phyloP scores from a whole-genome alignment of 2,113 vertebrate species.

The Brachirus orientalis region DNA sequence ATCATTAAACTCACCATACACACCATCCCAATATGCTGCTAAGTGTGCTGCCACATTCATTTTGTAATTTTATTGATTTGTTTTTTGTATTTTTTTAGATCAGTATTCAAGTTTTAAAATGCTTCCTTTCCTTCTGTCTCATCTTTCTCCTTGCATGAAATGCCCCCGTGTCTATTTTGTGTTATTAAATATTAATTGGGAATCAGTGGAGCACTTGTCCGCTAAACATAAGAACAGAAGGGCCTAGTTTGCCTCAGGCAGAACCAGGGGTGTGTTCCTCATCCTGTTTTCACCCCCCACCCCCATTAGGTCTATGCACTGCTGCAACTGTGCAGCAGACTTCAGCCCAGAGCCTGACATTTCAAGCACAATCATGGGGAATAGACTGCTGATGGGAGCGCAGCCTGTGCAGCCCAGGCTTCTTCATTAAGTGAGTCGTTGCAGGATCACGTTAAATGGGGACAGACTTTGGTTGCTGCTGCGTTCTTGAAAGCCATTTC shows the following conservation, averaged over 20 bases:
- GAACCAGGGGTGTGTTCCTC: conserved; percentile 64
- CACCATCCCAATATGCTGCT: too few relatives aligned
- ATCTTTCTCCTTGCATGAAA: conserved; percentile 54
- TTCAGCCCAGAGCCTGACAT: conserved; percentile 67
- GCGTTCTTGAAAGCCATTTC: conserved; percentile 64
- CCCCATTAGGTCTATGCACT: conserved; percentile 55
- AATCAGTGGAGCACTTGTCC: conserved; percentile 82
- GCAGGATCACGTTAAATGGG: conserved; percentile 63
- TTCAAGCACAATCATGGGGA: conserved; percentile 60
- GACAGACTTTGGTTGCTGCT: conserved; percentile 56
- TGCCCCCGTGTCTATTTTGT: conserved; percentile 56
- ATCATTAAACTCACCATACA: neutral
- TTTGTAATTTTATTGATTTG: too few relatives aligned
- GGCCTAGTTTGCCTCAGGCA: conserved; percentile 71
- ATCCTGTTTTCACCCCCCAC: conserved; percentile 67
- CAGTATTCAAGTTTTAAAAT: conserved; percentile 6
- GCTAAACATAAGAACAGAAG: conserved; percentile 81
- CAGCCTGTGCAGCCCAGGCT: conserved; percentile 58
- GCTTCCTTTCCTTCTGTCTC: conserved; percentile 13
- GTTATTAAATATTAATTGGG: conserved; percentile 84
- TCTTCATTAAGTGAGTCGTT: conserved; percentile 64
- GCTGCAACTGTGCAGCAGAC: conserved; percentile 61
- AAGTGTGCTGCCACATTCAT: neutral
- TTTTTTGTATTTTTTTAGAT: too few relatives aligned
- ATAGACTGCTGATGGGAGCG: conserved; percentile 53